Evolutionary conservation across 2,888 invertebrate species (phyloP).

Genomic region (Brachyopa scutellaris): DNA sequence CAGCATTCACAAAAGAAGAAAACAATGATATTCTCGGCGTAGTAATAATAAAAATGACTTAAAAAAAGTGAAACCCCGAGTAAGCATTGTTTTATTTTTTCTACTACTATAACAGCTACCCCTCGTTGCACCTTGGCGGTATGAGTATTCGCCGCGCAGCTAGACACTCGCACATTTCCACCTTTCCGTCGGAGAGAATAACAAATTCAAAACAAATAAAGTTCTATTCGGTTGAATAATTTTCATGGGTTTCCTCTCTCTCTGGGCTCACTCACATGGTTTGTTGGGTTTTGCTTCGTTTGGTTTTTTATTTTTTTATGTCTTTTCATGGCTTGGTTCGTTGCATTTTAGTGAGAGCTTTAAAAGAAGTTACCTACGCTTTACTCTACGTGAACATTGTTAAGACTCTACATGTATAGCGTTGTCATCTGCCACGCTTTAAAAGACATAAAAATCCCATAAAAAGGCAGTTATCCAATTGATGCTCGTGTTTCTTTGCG

Average conservation of each 20-base stretch:
- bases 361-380: constrained; percentile 62
- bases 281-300: constrained; percentile 57
- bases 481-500: constrained; percentile 36
- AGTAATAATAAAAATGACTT: constrained; percentile 75
- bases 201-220: constrained; percentile 73
- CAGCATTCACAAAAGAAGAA: constrained; percentile 70
- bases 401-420: not conserved
- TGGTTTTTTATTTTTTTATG: constrained; percentile 3
- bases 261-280: constrained; percentile 68
- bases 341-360: constrained; percentile 61
- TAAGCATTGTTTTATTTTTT: constrained; percentile 60
- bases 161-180: constrained; percentile 55
- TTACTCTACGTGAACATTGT: constrained; percentile 13
- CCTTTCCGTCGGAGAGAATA: constrained; percentile 69
- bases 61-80: constrained; percentile 29
- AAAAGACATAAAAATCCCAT: constrained; percentile 64
- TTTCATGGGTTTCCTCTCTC: constrained; percentile 71
- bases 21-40: constrained; percentile 68
- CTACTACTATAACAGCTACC: constrained; percentile 29
- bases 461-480: constrained; percentile 66
- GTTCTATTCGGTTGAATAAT: constrained; percentile 72
- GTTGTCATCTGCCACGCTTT: constrained; percentile 68
- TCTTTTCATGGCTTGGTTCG: constrained; percentile 54
- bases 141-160: not conserved
- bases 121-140: constrained; percentile 52